A percentile compares a stretch with the other conserved stretches of the same genome.
Evolutionary conservation across 2,113 vertebrate species (phyloP).

Genomic region (Sardina pilchardus): DNA sequence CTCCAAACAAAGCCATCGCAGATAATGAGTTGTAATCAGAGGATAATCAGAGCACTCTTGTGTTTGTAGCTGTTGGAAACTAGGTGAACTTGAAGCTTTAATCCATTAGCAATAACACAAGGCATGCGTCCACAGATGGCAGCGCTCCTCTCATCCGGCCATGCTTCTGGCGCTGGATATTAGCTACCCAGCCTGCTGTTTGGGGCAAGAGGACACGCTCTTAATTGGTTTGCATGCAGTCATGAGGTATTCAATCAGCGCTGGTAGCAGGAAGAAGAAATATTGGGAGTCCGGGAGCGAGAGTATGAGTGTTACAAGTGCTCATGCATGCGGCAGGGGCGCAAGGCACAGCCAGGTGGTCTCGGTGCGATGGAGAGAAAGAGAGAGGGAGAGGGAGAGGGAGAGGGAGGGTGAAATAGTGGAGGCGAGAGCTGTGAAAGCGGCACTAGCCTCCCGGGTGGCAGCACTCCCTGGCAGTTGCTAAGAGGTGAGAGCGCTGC

Average conservation of each 20-base stretch:
- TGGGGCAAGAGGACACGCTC: background rate
- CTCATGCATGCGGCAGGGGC: background rate
- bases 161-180: background rate
- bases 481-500: conserved; percentile 14
- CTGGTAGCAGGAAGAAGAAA: background rate
- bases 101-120: background rate
- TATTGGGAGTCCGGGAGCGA: background rate
- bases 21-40: conserved; percentile 2
- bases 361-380: background rate
- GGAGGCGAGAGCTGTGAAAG: background rate
- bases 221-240: conserved; percentile 17
- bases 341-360: background rate
- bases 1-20: background rate
- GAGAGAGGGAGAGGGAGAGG: background rate
- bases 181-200: background rate
- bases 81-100: background rate
- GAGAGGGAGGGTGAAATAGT: background rate
- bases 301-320: background rate
- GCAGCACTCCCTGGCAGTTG: background rate
- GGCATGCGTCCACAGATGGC: conserved; percentile 5
- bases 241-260: conserved; percentile 1
- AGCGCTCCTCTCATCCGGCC: background rate
- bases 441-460: background rate
- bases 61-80: background rate
- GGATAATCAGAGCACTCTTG: background rate